A percentile compares a stretch with the other conserved stretches of the same genome.
Conservation (phyloP, 2,888 invertebrate species). For the Pharmacophagus antenor region DNA sequence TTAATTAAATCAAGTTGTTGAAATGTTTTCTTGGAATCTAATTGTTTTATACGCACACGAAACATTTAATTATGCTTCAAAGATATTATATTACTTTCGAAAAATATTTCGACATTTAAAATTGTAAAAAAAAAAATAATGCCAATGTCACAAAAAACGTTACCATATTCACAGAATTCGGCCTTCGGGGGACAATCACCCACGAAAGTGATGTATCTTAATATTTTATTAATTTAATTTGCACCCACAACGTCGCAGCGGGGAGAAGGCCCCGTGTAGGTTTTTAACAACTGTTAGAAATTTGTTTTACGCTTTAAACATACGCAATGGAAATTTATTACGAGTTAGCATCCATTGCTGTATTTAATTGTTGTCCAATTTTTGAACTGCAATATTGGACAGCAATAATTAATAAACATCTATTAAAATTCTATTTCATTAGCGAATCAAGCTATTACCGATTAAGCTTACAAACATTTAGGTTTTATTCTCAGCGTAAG, state of each 20-base stretch:
- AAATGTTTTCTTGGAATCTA: slow-evolving; percentile 2
- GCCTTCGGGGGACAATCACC: slow-evolving; percentile 17
- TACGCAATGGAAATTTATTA: not conserved
- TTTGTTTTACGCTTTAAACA: not conserved
- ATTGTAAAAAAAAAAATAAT: not conserved
- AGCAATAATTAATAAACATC: not conserved
- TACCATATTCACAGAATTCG: slow-evolving; percentile 9
- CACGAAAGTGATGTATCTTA: not conserved
- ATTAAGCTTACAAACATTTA: too few relatives aligned
- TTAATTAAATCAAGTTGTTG: too few relatives aligned
- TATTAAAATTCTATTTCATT: too few relatives aligned
- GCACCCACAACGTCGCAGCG: slow-evolving; percentile 3
- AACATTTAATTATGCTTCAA: slow-evolving; percentile 1
- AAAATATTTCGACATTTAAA: not conserved
- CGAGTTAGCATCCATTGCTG: not conserved
- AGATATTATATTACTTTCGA: not conserved
- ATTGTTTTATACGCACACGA: slow-evolving; percentile 6
- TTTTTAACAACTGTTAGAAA: not conserved
- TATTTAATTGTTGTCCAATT: too few relatives aligned
- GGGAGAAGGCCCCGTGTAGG: not conserved
- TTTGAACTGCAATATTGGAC: not conserved
- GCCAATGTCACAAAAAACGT: not conserved
- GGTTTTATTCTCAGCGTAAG: too few relatives aligned
- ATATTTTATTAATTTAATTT: slow-evolving; percentile 11
- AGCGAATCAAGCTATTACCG: too few relatives aligned